Percentiles rank a stretch among this genome's conserved stretches.
Evolutionary conservation across 2,888 invertebrate species (phyloP).

Genomic region (Tortricodes alternella): DNA sequence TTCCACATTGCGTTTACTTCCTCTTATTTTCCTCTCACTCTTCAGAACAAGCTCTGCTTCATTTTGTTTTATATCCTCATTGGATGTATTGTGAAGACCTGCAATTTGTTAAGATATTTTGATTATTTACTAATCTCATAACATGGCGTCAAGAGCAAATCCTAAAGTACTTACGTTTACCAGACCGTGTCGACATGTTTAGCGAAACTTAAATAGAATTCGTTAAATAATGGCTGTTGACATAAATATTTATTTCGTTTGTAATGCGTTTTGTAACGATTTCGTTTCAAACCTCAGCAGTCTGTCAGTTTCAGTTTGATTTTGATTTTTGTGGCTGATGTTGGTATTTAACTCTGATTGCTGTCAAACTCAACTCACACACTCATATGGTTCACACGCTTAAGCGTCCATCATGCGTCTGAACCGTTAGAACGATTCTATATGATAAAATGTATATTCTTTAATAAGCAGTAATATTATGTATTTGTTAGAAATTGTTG

Average conservation of each 20-base stretch:
- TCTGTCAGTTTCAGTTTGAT: neutral
- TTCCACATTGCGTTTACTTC: conserved; percentile 54
- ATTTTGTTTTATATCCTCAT: conserved; percentile 38
- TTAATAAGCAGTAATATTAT: no score
- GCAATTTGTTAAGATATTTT: conserved; percentile 36
- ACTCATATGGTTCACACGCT: no score
- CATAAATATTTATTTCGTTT: conserved; percentile 17
- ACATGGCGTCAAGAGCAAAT: conserved; percentile 5
- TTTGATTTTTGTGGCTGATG: conserved; percentile 8
- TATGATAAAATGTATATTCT: no score
- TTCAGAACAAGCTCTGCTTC: conserved; percentile 38
- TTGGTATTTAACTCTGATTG: conserved; percentile 4
- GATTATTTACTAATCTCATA: neutral
- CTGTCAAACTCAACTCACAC: no score
- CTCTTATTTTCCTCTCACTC: conserved; percentile 57
- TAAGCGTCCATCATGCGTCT: no score
- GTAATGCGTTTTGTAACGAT: conserved; percentile 28
- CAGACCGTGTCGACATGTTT: conserved; percentile 72
- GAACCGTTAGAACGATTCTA: no score
- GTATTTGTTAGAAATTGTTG: no score
- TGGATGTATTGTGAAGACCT: conserved; percentile 61
- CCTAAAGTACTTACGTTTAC: conserved; percentile 62
- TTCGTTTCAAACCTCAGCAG: conserved; percentile 19
- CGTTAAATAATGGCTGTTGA: conserved; percentile 20
- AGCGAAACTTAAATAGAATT: conserved; percentile 8